Evolutionary conservation across 2,888 invertebrate species (phyloP).

Genomic region (Caenorhabditis becei): DNA sequence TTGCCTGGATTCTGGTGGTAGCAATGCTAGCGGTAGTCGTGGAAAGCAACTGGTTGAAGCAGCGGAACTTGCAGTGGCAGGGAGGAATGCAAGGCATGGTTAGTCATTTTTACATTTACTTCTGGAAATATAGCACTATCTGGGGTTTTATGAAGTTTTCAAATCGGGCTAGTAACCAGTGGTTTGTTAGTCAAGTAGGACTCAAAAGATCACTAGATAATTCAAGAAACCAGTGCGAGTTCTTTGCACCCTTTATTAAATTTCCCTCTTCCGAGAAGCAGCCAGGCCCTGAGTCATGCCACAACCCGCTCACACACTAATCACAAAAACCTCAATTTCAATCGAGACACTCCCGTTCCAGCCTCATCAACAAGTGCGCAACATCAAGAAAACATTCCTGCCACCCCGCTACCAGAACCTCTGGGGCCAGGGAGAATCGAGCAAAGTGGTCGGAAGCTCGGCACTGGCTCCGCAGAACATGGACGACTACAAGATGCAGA

Average conservation of each 20-base stretch:
- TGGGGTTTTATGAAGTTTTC: too few species aligned
- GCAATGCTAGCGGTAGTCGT: not conserved
- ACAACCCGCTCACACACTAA: not conserved
- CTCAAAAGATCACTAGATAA: not conserved
- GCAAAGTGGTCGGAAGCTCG: conserved; percentile 54
- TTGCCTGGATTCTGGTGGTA: not conserved
- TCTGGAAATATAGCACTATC: too few species aligned
- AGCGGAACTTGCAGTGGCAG: conserved; percentile 29
- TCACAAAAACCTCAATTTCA: not conserved
- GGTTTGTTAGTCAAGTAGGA: too few species aligned
- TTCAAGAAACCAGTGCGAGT: not conserved
- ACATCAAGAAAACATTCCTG: conserved; percentile 51
- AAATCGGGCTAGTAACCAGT: not conserved
- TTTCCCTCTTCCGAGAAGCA: not conserved
- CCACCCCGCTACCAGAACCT: conserved; percentile 62
- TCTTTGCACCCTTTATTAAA: not conserved
- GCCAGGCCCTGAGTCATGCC: not conserved
- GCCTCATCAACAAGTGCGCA: conserved; percentile 26
- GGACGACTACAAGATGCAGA: conserved; percentile 57
- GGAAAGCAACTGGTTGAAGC: conserved; percentile 34
- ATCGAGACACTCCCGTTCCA: conserved; percentile 10
- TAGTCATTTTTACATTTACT: not conserved
- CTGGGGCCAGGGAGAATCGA: conserved; percentile 60
- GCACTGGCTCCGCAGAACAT: conserved; percentile 53
- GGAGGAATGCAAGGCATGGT: conserved; percentile 20